Evolutionary conservation across 1,140 invertebrate species (phyloP), one percentile per base, ranked within the genome.

Genomic region (Cyclargus thomasi): DNA sequence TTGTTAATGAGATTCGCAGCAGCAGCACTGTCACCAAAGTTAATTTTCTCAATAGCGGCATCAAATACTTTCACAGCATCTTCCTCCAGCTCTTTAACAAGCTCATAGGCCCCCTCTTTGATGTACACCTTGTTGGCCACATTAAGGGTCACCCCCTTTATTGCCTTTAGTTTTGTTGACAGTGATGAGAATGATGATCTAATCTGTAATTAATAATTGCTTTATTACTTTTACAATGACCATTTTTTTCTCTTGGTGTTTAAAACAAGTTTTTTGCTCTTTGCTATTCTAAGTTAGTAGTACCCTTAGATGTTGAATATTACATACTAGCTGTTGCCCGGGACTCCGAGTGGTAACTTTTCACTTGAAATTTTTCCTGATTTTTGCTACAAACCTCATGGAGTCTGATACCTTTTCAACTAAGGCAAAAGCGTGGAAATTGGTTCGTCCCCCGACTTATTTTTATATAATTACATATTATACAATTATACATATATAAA

Each of bases 121-220:
- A 90, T 70, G 39, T 88, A 90, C 17, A 90, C 82, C 59, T 82
- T 86, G 64, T 90, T 90, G 35, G 88, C 88, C 20, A 88, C 76
- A 71, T 83, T 77, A 16, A 90, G 67, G 57, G 85, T 88, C 2
- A 90, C 76, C 35, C 86, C 88, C 59, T 86, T 82, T 1, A 88
- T 69, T 0, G 80, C 67, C 67, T 77, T 85, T 39, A 90, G 62
- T 53, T 78, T 85, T 10, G 73, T 67, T 22, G 86, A 76, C 1
- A 86, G 72, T 18, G 65, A 23, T 7, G 76, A 67, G 62, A 88
- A 90, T 68, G 80, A 76, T 53, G 79, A 79, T 22, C 87, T 85
- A 73, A 90, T 83, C 87, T 90, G 70, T 73, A 84, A 71, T 68
- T 70, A 66, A 23, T 47, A n/a, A 17, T 1, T 18, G 5, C 63